Conservation (phyloP, 1,140 invertebrate species). For the Papilio dardanus region DNA sequence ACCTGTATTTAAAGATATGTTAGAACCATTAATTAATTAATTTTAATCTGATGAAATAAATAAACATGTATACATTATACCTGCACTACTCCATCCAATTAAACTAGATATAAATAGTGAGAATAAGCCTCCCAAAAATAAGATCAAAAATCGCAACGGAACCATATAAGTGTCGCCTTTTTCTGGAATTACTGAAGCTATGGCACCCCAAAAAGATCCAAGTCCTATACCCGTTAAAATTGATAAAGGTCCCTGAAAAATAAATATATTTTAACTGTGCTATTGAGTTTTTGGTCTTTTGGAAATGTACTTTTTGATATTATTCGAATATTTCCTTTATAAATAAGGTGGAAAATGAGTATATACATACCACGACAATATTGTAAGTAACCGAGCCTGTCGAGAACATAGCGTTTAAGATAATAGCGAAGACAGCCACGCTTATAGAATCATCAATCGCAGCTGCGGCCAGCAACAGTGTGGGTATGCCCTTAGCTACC, state of each 20-base stretch:
- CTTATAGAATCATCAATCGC: conserved; percentile 95
- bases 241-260: conserved; percentile 86
- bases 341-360: conserved; percentile 29
- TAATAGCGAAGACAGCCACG: conserved; percentile 95
- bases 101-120: conserved; percentile 92
- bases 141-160: conserved; percentile 88
- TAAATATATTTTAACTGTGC: neutral
- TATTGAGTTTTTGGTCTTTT: too few relatives aligned
- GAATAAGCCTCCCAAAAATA: conserved; percentile 92
- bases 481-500: conserved; percentile 96
- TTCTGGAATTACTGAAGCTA: conserved; percentile 89
- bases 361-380: conserved; percentile 72
- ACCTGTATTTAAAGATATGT: conserved; percentile 69
- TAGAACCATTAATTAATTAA: conserved; percentile 15
- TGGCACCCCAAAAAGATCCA: conserved; percentile 89
- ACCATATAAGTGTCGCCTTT: conserved; percentile 90
- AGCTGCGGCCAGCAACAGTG: conserved; percentile 94
- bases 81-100: conserved; percentile 90
- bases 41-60: neutral
- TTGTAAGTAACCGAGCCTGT: conserved; percentile 85
- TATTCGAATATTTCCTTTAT: neutral
- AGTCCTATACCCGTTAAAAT: conserved; percentile 89
- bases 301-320: neutral
- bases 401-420: conserved; percentile 92
- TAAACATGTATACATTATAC: conserved; percentile 48